These are phyloP conservation scores for Drosophila ustulata DNA, from an alignment of 2,888 invertebrate species.

Conservation along the genomic window DNA sequence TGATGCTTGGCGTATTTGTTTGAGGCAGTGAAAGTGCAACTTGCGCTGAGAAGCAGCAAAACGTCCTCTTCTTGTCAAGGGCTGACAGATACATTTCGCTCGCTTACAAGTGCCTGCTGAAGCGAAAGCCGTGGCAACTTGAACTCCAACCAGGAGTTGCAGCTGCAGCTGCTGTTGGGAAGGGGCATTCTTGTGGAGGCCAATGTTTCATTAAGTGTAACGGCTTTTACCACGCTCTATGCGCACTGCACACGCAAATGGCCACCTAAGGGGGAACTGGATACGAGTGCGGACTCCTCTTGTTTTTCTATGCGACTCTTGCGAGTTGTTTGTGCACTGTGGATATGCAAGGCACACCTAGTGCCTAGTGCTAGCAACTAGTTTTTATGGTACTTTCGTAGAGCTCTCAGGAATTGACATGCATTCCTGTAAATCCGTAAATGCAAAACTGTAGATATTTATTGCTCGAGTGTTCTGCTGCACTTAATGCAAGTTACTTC, in stretches of 20 bases:
- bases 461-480: not conserved
- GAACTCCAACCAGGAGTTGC: constrained; percentile 5
- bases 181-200: constrained; percentile 55
- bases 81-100: constrained; percentile 62
- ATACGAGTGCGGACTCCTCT: constrained; percentile 23
- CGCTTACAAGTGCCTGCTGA: constrained; percentile 45
- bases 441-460: not conserved
- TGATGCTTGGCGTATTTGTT: constrained; percentile 22
- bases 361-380: constrained; percentile 18
- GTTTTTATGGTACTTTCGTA: not conserved
- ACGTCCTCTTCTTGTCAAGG: constrained; percentile 49
- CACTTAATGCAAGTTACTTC: not conserved
- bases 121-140: constrained; percentile 51
- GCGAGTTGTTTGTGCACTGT: constrained; percentile 3
- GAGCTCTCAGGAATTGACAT: not conserved
- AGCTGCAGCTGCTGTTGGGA: not conserved
- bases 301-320: constrained; percentile 32
- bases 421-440: not conserved
- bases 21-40: constrained; percentile 65
- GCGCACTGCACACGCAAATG: constrained; percentile 46
- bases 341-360: constrained; percentile 11
- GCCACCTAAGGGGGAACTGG: constrained; percentile 24
- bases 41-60: constrained; percentile 60
- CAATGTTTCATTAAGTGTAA: constrained; percentile 74
- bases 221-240: constrained; percentile 51